Evolutionary conservation across 2,113 vertebrate species (phyloP).

Genomic region (Prunella fulvescens): DNA sequence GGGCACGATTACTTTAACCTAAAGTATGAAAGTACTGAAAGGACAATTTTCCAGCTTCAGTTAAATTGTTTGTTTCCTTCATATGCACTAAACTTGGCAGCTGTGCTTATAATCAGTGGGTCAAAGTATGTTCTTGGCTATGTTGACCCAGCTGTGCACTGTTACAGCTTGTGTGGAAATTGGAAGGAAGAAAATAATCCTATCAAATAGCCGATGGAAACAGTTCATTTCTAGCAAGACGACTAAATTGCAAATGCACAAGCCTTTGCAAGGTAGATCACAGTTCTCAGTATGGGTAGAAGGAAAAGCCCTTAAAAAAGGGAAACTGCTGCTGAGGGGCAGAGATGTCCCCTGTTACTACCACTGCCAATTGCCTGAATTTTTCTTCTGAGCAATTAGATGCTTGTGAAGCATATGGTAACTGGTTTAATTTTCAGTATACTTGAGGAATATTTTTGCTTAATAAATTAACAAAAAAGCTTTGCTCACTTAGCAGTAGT

Average conservation of each 20-base stretch:
- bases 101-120: not conserved
- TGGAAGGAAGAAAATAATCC: not conserved
- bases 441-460: not conserved
- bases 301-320: not conserved
- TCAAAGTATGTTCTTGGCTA: not conserved
- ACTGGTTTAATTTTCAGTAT: not conserved
- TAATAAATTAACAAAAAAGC: not conserved
- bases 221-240: not conserved
- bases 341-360: not conserved
- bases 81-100: not conserved
- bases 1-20: not conserved
- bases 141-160: slow-evolving; percentile 20
- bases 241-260: not conserved
- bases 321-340: not conserved
- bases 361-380: not conserved
- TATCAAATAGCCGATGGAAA: not conserved
- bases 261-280: not conserved
- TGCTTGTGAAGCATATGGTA: not conserved
- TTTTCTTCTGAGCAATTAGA: not conserved
- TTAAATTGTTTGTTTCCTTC: not conserved
- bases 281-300: not conserved
- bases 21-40: not conserved
- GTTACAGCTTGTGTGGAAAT: not conserved
- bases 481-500: not conserved
- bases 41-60: not conserved